phyloP scores from a whole-genome alignment of 1,140 invertebrate species.

The Holcopasites calliopsidis region DNA sequence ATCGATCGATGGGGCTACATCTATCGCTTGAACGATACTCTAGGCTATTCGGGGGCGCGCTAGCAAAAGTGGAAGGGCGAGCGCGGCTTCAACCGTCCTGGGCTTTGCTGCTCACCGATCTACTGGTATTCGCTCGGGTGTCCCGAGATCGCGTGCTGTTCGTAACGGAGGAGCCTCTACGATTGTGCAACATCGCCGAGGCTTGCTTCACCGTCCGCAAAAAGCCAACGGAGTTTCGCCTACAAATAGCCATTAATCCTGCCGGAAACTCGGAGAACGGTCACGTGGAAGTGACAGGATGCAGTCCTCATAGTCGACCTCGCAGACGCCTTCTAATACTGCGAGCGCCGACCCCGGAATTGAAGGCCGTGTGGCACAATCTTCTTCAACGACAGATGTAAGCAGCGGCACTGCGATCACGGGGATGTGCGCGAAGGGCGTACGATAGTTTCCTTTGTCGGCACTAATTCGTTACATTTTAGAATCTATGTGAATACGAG shows the following conservation, averaged over 20 bases:
- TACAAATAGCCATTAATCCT: constrained; percentile 72
- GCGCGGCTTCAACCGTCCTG: constrained; percentile 87
- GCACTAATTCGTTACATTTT: constrained; percentile 70
- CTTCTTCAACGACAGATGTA: constrained; percentile 92
- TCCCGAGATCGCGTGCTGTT: constrained; percentile 91
- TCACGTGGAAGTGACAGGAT: constrained; percentile 66
- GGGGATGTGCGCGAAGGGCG: no score
- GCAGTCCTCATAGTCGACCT: constrained; percentile 76
- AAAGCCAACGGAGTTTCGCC: constrained; percentile 80
- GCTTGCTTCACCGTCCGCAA: constrained; percentile 91
- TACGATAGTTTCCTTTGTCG: constrained; percentile 10
- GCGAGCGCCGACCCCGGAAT: constrained; percentile 88
- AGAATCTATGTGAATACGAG: constrained; percentile 86
- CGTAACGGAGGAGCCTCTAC: constrained; percentile 91
- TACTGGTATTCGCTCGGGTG: constrained; percentile 91
- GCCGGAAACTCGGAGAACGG: constrained; percentile 63
- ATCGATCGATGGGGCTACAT: neutral
- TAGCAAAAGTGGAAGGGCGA: constrained; percentile 90
- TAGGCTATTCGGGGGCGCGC: constrained; percentile 89
- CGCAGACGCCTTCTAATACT: constrained; percentile 86
- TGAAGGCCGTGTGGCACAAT: constrained; percentile 94
- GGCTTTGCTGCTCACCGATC: constrained; percentile 90
- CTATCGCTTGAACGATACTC: neutral
- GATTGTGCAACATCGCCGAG: constrained; percentile 87
- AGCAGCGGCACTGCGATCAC: no score